phyloP scores from a whole-genome alignment of 2,797 vertebrate genomes.

The Discoglossus pictus region DNA sequence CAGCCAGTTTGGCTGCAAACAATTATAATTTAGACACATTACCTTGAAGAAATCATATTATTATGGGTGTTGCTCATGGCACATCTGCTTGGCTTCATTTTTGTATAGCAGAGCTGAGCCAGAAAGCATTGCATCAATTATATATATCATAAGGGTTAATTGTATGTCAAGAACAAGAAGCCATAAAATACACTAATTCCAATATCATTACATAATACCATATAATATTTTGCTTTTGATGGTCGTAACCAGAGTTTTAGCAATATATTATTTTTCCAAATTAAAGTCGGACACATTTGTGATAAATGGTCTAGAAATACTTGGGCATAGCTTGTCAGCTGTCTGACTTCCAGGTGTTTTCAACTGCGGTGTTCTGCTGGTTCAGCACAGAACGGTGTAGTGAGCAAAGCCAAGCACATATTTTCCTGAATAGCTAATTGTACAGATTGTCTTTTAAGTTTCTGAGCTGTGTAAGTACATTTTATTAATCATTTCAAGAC shows the following conservation, averaged over 20 bases:
- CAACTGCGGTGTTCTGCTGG: slow-evolving; percentile 24
- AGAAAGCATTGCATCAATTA: slow-evolving; percentile 8
- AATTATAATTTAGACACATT: background rate
- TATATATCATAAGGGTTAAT: slow-evolving; percentile 22
- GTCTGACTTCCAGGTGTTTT: slow-evolving; percentile 27
- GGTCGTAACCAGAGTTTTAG: slow-evolving; percentile 5
- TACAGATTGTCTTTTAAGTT: slow-evolving; percentile 36
- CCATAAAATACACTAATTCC: background rate
- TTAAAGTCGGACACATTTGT: slow-evolving; percentile 21
- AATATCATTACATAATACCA: background rate
- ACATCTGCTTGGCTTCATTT: slow-evolving; percentile 11
- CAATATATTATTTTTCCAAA: slow-evolving; percentile 13
- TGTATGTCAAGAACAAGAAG: slow-evolving; percentile 9
- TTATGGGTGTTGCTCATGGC: background rate
- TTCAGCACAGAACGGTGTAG: slow-evolving; percentile 31
- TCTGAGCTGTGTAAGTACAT: slow-evolving; percentile 15
- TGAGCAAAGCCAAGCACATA: slow-evolving; percentile 38
- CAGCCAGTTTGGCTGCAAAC: slow-evolving; percentile 12
- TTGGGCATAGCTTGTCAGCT: background rate
- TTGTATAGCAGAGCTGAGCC: slow-evolving; percentile 1
- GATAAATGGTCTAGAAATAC: slow-evolving; percentile 22
- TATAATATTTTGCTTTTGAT: background rate
- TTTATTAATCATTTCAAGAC: slow-evolving; percentile 18
- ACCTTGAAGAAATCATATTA: background rate
- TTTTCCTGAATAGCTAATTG: slow-evolving; percentile 48